Evolutionary conservation across 1,140 invertebrate genomes (phyloP), one percentile per base, ranked within the genome.

Genomic region (Ceratina calcarata): DNA sequence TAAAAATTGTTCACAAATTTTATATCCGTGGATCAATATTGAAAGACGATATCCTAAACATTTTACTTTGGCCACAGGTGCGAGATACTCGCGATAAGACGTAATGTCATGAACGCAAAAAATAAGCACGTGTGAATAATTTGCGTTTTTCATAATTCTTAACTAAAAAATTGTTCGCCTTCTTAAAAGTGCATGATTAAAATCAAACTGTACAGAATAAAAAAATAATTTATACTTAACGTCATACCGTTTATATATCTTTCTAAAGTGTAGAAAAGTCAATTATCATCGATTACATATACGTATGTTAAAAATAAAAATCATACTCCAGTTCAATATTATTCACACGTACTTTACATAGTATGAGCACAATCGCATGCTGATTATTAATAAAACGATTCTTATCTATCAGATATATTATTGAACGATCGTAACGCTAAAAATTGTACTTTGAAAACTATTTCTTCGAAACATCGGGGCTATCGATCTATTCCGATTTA

Each of bases 391-490:
- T 58, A 67, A 45, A 64, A 58, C 24, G 51, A 16, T 49, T 66
- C 18, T 65, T 75, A 70, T 3, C 55, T 83, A 65, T 65, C 16
- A 8, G 65, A 27, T 65, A 27, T 20, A 22, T 53, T 15, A 55
- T 51, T 61, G 18, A 65, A 37, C 64, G 27, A 62, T 20, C 24
- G 24, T 72, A 72, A 85, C 62, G n/a, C 58, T 80, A 32, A 67
- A 53, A 57, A 81, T 81, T 84, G 72, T 84, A 84, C 71, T 84
- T 37, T 76, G 27, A 24, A 60, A 83, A 27, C 78, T 83, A 80
- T 66, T 67, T 57, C 18, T 61, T 66, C 51, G 55, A 58, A 32
- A 83, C 66, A 55, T 70, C 53, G 22, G 32, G 27, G 10, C 37
- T 62, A 53, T 58, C 57, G 16, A 13, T 60, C 58, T 51, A 45